Evolutionary conservation across 2,888 invertebrate species (phyloP), one percentile per base, ranked within the genome.

Genomic region (Cetonia aurata): DNA sequence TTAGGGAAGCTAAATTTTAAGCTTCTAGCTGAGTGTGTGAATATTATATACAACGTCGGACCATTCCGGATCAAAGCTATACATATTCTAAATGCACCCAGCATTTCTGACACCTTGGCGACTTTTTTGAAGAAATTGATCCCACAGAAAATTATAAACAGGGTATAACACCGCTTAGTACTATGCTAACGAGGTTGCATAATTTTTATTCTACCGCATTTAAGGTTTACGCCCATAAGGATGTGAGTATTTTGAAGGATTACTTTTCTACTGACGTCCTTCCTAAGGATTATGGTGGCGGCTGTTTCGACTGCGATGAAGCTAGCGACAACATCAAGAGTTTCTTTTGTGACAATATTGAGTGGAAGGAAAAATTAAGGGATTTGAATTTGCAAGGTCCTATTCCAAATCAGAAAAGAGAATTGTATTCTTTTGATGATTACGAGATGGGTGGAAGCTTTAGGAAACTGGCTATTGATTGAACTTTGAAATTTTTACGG

Each of bases 21-120:
- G 42, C 9, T 19, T 1, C 13, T 67, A 9, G 17, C n/a, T n/a
- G 19, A 53, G 55, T 19, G 25, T 3, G n/a, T 46, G n/a, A 37
- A 67, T 25, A 19, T 67, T 13, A 4, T 55, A 0, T 67, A 55
- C 19, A 67, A 67, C 12, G 19, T 55, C 15, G 41, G 8, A 10
- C 55, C 67, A 1, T 6, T 55, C 8, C 41, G 42, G 53, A 25
- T 67, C 10, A 44, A 33, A 13, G n/a, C 19, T 6, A 6, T 44
- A 3, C 67, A 67, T 31, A 3, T 67, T 1, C 6, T 67, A 3
- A 67, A 67, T 8, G 42, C 25, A 4, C 53, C 41, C 3, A 44
- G 25, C 3, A 31, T 55, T 8, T 25, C 55, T 10, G 44, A 53
- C 6, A 37, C 37, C 37, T 6, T 37, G 6, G 37, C 8, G 37